Conservation (phyloP, 2,797 vertebrate species). For the Pangasius djambal region DNA sequence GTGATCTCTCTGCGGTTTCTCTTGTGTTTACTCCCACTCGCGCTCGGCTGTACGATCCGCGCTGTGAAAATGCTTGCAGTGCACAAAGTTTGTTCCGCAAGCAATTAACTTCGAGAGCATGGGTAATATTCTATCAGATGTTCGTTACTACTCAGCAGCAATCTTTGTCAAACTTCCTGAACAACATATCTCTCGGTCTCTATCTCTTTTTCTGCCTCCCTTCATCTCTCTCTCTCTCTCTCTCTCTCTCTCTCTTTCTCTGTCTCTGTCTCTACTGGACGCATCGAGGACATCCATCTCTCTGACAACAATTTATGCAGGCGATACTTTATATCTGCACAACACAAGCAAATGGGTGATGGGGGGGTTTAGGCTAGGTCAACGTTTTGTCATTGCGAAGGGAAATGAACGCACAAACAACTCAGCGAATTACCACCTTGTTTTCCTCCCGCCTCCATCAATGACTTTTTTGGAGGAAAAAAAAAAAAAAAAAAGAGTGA, state of each 20-base stretch:
- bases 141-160: conserved; percentile 28
- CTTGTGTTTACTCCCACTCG: neutral
- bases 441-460: conserved; percentile 32
- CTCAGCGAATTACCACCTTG: conserved; percentile 50
- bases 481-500: neutral
- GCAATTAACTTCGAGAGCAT: conserved; percentile 52
- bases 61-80: conserved; percentile 35
- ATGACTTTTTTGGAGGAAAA: neutral
- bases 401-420: conserved; percentile 58
- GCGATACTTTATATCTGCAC: conserved; percentile 58
- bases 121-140: conserved; percentile 32
- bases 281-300: conserved; percentile 60
- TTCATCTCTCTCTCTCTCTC: conserved; percentile 23
- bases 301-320: conserved; percentile 59
- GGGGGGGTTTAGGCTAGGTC: conserved; percentile 53
- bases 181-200: neutral
- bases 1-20: conserved; percentile 30
- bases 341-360: conserved; percentile 51
- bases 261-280: conserved; percentile 11
- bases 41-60: neutral
- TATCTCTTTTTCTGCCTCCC: neutral
- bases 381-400: conserved; percentile 55
- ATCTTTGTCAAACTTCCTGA: conserved; percentile 46
- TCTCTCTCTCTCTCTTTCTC: conserved; percentile 40
- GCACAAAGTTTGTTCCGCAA: conserved; percentile 49